These are phyloP conservation scores for Cranoglanis bouderius DNA, from an alignment of 2,113 vertebrate genomes.

Conservation along the genomic window DNA sequence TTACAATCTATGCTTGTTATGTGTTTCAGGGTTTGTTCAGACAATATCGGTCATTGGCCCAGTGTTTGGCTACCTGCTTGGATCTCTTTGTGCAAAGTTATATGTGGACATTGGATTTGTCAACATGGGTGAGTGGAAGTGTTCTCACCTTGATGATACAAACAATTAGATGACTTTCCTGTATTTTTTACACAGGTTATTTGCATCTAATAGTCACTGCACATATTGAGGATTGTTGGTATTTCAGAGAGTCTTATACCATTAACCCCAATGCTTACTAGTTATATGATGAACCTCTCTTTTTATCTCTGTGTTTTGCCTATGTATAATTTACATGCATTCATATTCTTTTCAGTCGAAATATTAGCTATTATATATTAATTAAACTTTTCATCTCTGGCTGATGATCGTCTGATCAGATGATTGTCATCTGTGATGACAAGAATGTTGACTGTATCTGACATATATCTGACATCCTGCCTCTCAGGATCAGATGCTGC, in stretches of 20 bases:
- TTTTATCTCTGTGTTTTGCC: background rate
- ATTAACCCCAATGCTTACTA: background rate
- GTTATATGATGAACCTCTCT: background rate
- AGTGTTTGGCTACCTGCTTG: slow-evolving; percentile 84
- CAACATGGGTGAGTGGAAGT: slow-evolving; percentile 76
- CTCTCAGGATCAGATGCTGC: background rate
- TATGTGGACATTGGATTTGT: slow-evolving; percentile 86
- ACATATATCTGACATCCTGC: too few species aligned
- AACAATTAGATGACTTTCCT: background rate
- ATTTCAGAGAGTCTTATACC: background rate
- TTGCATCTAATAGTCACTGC: background rate
- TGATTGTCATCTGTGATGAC: too few species aligned
- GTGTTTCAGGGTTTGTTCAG: slow-evolving; percentile 78
- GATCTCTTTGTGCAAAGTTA: slow-evolving; percentile 82
- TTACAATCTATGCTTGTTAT: background rate
- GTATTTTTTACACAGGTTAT: background rate
- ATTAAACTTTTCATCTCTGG: background rate
- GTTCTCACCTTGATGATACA: background rate
- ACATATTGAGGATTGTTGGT: background rate
- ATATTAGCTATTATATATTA: background rate
- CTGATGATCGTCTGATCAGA: too few species aligned
- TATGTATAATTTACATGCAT: too few species aligned
- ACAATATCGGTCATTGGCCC: slow-evolving; percentile 83
- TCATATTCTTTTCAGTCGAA: background rate
- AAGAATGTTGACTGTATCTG: background rate